Evolutionary conservation across 2,888 invertebrate genomes (phyloP).

Genomic region (Hirtodrosophila confusa): DNA sequence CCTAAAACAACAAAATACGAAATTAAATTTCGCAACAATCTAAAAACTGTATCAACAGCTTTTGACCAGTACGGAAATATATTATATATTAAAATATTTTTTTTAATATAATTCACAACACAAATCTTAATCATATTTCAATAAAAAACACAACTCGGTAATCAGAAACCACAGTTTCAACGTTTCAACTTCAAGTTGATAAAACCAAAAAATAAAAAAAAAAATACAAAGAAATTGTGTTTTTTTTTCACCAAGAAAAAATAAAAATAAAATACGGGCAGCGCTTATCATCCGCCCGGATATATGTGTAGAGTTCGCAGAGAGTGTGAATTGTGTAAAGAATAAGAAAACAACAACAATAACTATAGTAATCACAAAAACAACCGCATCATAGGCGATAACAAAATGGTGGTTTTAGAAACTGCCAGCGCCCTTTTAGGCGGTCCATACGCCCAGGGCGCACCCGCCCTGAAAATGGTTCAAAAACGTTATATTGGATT

Average conservation of each 20-base stretch:
- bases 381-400: conserved; percentile 34
- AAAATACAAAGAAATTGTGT: background rate
- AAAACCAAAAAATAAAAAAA: background rate
- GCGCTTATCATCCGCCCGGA: conserved; percentile 48
- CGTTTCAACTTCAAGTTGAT: conserved; percentile 35
- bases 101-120: no score
- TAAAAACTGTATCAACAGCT: conserved; percentile 44
- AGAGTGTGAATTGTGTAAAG: conserved; percentile 25
- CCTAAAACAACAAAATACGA: conserved; percentile 18
- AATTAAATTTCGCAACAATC: conserved; percentile 24
- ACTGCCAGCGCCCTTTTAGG: conserved; percentile 90
- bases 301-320: conserved; percentile 21
- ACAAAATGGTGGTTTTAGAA: conserved; percentile 89
- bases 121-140: conserved; percentile 30
- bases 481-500: conserved; percentile 95
- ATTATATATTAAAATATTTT: background rate
- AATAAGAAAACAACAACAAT: conserved; percentile 31
- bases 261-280: conserved; percentile 23
- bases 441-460: conserved; percentile 91
- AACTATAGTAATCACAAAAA: conserved; percentile 31
- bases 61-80: conserved; percentile 16
- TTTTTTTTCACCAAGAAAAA: conserved; percentile 6
- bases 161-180: conserved; percentile 46
- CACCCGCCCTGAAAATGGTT: conserved; percentile 94
- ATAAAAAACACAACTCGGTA: conserved; percentile 20